Evolutionary conservation across 2,888 invertebrate genomes (phyloP).

Genomic region (Mesochorus sp.): DNA sequence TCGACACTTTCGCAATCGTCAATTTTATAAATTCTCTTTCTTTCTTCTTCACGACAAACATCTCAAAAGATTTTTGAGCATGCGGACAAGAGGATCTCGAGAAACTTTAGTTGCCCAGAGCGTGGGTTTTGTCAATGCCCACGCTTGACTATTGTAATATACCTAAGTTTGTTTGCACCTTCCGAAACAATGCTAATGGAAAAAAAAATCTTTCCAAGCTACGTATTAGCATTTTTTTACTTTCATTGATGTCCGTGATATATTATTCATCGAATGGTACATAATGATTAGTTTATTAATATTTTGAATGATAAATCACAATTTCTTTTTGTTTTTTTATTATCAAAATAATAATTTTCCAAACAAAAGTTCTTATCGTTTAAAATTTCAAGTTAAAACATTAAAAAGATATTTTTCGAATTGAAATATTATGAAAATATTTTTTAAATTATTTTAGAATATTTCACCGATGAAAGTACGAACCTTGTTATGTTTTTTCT

Average conservation of each 20-base stretch:
- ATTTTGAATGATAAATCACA: no score
- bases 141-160: conserved; percentile 56
- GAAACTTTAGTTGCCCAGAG: conserved; percentile 24
- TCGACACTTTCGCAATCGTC: conserved; percentile 28
- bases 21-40: conserved; percentile 25
- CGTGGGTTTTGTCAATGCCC: conserved; percentile 56
- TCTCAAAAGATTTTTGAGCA: conserved; percentile 40
- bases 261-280: no score
- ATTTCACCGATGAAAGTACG: no score
- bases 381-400: no score
- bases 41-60: background rate
- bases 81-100: conserved; percentile 26
- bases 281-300: no score
- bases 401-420: no score
- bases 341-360: no score
- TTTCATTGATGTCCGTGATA: background rate
- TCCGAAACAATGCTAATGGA: conserved; percentile 51
- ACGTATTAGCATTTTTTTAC: conserved; percentile 47
- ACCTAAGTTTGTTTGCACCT: background rate
- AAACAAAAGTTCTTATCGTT: no score
- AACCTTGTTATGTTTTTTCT: no score
- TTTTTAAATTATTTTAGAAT: no score
- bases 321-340: no score
- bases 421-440: no score
- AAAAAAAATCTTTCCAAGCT: conserved; percentile 3